Evolutionary conservation across 2,888 invertebrate genomes (phyloP), one percentile per base, ranked within the genome.

Genomic region (Drosophila aldrichi): DNA sequence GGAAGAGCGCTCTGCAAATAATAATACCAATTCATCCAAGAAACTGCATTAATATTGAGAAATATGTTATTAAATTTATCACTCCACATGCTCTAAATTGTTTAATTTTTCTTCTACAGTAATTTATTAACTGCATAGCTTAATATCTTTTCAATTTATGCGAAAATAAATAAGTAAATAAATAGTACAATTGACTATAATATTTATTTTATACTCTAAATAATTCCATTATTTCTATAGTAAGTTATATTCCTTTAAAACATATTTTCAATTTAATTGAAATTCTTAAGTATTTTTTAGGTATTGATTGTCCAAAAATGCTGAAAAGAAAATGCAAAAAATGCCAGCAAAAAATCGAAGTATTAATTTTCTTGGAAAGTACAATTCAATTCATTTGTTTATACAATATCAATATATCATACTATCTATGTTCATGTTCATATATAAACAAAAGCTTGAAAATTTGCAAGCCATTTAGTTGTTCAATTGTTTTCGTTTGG

Each of bases 1-100:
- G 73, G 86, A 91, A 60, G 94, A 94, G 79, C 95, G 95, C 93
- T 96, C 95, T 96, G 92, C 14, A 38, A 16, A 36, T 14, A 14
- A 4, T 14, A 36, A 36, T 36, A 14, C 14, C 14, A 36, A 29
- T 7, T 14, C 6, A 32, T 2, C 8, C 32, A 32, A 9, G 32
- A 36, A 16, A 16, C 36, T 16, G 16, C 16, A 16, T 38, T 38
- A 16, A 16, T 38, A 38, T 38, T 32, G 32, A 32, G 9, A 29
- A 8, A n/a, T n/a, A n/a, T 36, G 5, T 16, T 36, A 36, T 16
- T 16, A 16, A 6, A 38, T 16, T 6, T 16, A 16, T 38, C 16
- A 10, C 0, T 32, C 3, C 7, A 32, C 8, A 32, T 32, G 32
- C 32, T 32, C 32, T 9, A 32, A 32, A 32, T 32, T 9, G 32